Percentiles rank a stretch among this genome's conserved stretches.
Conservation (phyloP, 2,113 vertebrate genomes). For the Pandion haliaetus region DNA sequence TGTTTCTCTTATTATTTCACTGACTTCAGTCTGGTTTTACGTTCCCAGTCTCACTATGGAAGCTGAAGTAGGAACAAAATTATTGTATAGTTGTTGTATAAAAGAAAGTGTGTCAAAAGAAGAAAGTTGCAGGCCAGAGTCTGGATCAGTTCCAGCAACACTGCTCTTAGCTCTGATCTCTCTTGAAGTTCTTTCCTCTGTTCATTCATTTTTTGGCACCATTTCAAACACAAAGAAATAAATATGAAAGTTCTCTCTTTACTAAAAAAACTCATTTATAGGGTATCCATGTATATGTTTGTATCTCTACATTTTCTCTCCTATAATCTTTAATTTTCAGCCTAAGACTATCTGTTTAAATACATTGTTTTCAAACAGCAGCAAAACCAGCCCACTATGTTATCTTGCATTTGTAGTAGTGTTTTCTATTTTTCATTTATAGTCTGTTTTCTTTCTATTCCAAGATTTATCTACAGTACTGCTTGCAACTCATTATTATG, state of each 20-base stretch:
- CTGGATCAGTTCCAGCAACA: background rate
- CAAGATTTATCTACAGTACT: background rate
- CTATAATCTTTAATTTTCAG: background rate
- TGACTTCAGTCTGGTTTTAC: background rate
- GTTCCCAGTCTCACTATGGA: background rate
- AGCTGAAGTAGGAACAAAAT: background rate
- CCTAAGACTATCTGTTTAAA: background rate
- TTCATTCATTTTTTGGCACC: background rate
- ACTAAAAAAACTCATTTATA: background rate
- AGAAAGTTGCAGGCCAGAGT: background rate
- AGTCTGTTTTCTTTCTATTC: background rate
- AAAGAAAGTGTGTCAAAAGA: background rate
- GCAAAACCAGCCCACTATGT: background rate
- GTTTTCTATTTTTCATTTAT: background rate
- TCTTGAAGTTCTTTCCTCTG: background rate
- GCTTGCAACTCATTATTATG: constrained; percentile 13
- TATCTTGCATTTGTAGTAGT: background rate
- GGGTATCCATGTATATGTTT: background rate
- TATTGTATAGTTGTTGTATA: background rate
- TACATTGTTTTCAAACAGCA: background rate
- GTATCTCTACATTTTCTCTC: background rate
- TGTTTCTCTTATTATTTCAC: background rate
- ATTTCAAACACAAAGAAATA: background rate
- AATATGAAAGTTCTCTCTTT: background rate
- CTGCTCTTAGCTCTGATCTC: background rate